Conservation (phyloP, 2,888 invertebrate genomes). For the Griposia aprilina region DNA sequence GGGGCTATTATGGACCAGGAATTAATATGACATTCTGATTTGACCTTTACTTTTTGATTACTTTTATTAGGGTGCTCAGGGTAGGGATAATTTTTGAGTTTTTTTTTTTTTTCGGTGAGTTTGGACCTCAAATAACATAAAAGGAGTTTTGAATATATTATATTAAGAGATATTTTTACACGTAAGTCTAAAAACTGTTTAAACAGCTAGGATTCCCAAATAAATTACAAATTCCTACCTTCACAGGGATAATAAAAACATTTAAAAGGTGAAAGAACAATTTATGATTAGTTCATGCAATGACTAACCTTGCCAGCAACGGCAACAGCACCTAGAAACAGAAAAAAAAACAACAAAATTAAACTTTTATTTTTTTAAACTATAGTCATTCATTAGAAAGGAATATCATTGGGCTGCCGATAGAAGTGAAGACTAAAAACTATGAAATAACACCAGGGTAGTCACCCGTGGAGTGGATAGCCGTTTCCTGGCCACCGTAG, state of each 20-base stretch:
- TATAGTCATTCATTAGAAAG: no score
- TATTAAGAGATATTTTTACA: neutral
- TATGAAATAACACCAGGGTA: no score
- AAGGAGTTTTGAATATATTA: neutral
- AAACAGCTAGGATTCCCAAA: neutral
- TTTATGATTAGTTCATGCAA: neutral
- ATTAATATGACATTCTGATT: conserved; percentile 54
- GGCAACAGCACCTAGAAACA: no score
- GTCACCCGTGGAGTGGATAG: no score
- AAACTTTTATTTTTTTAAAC: no score
- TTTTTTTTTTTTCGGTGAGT: neutral
- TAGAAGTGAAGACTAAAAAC: no score
- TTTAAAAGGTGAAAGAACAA: neutral
- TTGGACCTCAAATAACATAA: neutral
- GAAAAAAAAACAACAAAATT: no score
- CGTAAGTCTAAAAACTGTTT: neutral
- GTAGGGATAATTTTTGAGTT: neutral
- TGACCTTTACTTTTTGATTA: conserved; percentile 61
- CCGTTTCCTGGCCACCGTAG: no score
- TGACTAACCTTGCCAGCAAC: no score
- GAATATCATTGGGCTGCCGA: no score
- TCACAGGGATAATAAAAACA: neutral
- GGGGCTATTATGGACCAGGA: conserved; percentile 45
- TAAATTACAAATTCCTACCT: neutral
- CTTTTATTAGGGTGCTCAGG: conserved; percentile 27